These are phyloP conservation scores for Seira ritae DNA, from an alignment of 2,888 invertebrate species.

Conservation along the genomic window DNA sequence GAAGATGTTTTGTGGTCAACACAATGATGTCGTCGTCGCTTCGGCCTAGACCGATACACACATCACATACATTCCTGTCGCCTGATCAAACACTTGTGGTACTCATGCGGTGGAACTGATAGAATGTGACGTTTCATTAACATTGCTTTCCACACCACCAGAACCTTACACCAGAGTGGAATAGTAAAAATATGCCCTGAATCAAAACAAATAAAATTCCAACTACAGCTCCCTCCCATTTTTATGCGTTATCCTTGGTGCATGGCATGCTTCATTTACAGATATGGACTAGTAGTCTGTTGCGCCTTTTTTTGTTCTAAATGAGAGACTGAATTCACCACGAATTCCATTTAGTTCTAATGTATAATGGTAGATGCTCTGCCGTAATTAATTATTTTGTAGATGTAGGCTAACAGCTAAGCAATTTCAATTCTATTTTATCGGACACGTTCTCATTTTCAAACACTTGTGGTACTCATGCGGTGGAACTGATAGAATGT, in stretches of 20 bases:
- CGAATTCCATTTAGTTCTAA: not conserved
- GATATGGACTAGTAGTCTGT: no score
- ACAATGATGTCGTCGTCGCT: slow-evolving; percentile 3
- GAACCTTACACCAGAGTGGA: not conserved
- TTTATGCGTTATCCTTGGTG: no score
- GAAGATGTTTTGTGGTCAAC: slow-evolving; percentile 3
- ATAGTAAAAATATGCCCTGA: no score
- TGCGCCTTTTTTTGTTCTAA: not conserved
- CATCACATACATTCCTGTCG: not conserved
- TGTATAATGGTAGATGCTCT: not conserved
- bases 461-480: slow-evolving; percentile 3
- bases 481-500: not conserved
- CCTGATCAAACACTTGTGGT: slow-evolving; percentile 4
- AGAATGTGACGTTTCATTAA: not conserved
- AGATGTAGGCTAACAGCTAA: not conserved
- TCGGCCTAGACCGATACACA: not conserved
- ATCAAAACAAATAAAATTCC: no score
- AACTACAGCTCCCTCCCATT: no score
- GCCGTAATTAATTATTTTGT: not conserved
- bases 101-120: not conserved
- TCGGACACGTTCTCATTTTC: not conserved
- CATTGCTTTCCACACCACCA: not conserved
- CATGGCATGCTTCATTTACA: no score
- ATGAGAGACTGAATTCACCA: not conserved
- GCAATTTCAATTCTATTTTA: not conserved